Conservation (phyloP, 2,113 vertebrate species). For the Argyrosomus japonicus region DNA sequence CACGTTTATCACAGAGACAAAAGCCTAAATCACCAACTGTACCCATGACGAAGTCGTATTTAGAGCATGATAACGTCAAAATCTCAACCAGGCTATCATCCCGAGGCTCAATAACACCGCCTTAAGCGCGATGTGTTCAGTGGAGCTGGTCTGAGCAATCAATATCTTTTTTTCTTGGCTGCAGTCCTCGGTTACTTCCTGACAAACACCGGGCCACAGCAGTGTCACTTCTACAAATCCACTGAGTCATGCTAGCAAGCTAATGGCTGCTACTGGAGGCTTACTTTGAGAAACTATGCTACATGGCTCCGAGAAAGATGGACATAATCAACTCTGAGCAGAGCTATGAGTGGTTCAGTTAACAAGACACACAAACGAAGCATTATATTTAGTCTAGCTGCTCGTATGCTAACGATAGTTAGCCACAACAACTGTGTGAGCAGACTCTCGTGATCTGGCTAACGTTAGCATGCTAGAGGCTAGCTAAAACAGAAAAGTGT, state of each 20-base stretch:
- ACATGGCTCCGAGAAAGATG: fast-evolving
- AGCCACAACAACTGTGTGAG: constrained; percentile 17
- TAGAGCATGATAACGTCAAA: neutral
- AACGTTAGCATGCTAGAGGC: constrained; percentile 56
- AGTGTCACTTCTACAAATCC: constrained; percentile 83
- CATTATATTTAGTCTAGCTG: fast-evolving
- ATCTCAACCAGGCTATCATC: neutral
- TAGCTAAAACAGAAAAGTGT: constrained; percentile 7
- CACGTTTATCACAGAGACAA: constrained; percentile 20
- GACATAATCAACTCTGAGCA: fast-evolving
- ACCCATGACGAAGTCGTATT: neutral
- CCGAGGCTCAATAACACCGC: fast-evolving
- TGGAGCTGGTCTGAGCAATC: no score
- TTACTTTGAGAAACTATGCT: neutral
- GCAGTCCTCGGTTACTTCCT: neutral
- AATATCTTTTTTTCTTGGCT: no score
- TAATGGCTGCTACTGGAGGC: constrained; percentile 42
- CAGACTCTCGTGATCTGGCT: constrained; percentile 27
- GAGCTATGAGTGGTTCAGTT: fast-evolving
- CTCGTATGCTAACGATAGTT: neutral
- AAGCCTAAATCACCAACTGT: neutral
- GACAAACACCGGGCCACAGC: constrained; percentile 81
- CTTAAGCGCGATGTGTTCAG: fast-evolving
- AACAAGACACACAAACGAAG: neutral
- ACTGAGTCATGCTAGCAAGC: constrained; percentile 87